Evolutionary conservation across 2,797 vertebrate species (phyloP).

Genomic region (Anguilla marmorata): DNA sequence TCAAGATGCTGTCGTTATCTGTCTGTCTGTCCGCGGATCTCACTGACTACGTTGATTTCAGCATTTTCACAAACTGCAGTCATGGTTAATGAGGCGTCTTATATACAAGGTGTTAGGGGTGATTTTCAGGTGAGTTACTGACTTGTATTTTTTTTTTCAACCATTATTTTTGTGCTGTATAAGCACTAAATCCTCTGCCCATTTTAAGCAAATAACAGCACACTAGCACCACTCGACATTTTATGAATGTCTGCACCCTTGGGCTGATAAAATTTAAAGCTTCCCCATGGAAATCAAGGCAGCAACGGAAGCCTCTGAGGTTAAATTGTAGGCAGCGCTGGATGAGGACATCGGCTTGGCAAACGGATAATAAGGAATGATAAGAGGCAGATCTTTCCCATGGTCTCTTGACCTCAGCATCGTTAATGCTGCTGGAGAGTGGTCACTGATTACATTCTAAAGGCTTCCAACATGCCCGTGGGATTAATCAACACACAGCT

Average conservation of each 20-base stretch:
- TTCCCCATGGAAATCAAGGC: background rate
- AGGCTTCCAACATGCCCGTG: slow-evolving; percentile 8
- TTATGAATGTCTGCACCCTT: background rate
- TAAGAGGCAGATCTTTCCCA: background rate
- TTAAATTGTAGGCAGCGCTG: background rate
- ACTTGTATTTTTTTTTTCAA: background rate
- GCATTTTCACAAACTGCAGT: no score
- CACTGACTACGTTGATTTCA: no score
- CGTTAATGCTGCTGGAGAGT: slow-evolving; percentile 1
- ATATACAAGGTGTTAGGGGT: no score
- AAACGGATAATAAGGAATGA: background rate
- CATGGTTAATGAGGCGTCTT: no score
- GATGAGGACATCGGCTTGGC: background rate
- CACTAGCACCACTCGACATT: background rate
- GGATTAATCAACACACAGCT: slow-evolving; percentile 15
- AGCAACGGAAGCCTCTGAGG: background rate
- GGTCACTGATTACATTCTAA: slow-evolving; percentile 5
- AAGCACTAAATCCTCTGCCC: background rate
- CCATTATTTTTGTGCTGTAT: background rate
- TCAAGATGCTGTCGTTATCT: background rate
- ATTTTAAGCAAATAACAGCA: background rate
- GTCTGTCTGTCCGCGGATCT: background rate
- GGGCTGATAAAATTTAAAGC: background rate
- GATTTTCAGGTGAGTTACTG: no score
- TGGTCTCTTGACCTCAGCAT: background rate